Evolutionary conservation across 2,888 invertebrate species (phyloP).

Genomic region (Ectemnius cavifrons): DNA sequence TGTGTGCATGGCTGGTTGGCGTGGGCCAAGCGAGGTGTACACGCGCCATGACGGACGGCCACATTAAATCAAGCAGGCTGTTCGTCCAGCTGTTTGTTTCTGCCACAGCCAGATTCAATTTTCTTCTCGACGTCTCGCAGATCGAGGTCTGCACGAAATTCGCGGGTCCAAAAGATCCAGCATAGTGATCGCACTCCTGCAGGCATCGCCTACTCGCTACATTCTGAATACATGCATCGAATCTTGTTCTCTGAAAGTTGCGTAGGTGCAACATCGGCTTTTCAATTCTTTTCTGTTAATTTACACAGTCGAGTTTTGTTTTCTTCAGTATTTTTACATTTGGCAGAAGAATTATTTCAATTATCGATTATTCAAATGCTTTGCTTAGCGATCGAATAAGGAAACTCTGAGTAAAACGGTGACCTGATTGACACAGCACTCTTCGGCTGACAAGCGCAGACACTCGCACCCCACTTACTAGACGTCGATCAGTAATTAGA

Average conservation of each 20-base stretch:
- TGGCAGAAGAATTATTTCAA: too few relatives aligned
- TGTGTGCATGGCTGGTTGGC: conserved; percentile 20
- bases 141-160: conserved; percentile 66
- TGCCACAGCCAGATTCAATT: conserved; percentile 72
- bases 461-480: conserved; percentile 11
- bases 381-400: too few relatives aligned
- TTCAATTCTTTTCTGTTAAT: too few relatives aligned
- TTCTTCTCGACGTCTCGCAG: conserved; percentile 67
- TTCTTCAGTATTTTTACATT: too few relatives aligned
- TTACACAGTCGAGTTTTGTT: too few relatives aligned
- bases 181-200: conserved; percentile 36
- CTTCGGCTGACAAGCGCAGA: not conserved
- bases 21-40: conserved; percentile 44
- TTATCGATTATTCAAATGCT: too few relatives aligned
- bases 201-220: too few relatives aligned
- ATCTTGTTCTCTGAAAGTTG: too few relatives aligned
- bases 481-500: conserved; percentile 4
- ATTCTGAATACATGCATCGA: too few relatives aligned
- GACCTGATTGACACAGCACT: too few relatives aligned
- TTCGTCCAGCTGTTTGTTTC: conserved; percentile 64
- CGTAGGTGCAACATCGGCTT: too few relatives aligned
- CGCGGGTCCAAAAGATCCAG: conserved; percentile 61
- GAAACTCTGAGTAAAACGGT: too few relatives aligned
- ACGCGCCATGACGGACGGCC: conserved; percentile 67
- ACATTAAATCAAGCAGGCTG: conserved; percentile 67